phyloP scores from a whole-genome alignment of 2,797 vertebrate genomes.

The Momotus momota region DNA sequence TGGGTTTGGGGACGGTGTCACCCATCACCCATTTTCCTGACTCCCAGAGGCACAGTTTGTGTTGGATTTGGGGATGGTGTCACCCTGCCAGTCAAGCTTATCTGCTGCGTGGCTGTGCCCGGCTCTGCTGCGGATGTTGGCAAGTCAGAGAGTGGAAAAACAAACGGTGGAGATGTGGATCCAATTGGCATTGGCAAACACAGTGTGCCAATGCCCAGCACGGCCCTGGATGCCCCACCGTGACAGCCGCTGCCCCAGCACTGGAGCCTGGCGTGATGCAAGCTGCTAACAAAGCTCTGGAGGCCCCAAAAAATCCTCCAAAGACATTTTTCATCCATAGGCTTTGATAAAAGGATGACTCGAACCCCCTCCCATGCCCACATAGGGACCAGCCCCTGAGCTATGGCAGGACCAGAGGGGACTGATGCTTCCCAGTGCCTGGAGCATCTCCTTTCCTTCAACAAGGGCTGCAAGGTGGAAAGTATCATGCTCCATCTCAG shows the following conservation, averaged over 20 bases:
- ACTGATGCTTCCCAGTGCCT: background rate
- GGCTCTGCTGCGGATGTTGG: background rate
- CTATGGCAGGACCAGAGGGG: background rate
- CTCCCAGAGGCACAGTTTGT: background rate
- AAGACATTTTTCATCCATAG: background rate
- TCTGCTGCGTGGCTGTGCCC: background rate
- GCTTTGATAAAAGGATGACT: background rate
- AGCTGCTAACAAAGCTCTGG: background rate
- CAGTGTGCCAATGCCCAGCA: fast-evolving
- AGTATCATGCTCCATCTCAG: background rate
- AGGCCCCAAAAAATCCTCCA: background rate
- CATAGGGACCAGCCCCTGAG: fast-evolving
- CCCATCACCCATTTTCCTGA: background rate
- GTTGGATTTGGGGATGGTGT: background rate
- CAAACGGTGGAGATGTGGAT: background rate
- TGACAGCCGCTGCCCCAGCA: background rate
- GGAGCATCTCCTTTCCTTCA: background rate
- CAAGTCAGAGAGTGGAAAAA: constrained; percentile 31
- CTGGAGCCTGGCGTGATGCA: background rate
- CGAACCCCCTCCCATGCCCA: fast-evolving
- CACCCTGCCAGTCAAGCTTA: background rate
- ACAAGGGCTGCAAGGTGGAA: background rate
- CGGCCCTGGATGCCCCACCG: fast-evolving
- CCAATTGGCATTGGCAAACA: background rate
- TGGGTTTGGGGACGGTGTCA: background rate